Evolutionary conservation across 1,140 invertebrate species (phyloP).

Genomic region (Carcinoscorpius rotundicauda): DNA sequence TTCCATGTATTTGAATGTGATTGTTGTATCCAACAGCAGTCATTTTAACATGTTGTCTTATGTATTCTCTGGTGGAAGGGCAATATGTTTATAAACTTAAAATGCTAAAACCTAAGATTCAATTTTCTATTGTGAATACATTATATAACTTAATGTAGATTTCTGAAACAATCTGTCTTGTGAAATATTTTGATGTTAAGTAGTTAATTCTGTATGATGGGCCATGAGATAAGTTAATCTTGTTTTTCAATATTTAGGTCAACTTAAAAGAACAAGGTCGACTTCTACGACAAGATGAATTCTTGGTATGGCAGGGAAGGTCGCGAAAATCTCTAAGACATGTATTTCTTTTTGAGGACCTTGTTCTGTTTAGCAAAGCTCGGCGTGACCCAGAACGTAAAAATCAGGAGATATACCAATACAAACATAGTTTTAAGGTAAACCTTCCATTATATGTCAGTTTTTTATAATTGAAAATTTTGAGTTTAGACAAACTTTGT

Average conservation of each 20-base stretch:
- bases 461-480: no score
- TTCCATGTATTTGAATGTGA: no score
- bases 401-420: conserved; percentile 21
- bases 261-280: conserved; percentile 21
- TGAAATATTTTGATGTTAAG: no score
- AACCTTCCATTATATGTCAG: no score
- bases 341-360: conserved; percentile 20
- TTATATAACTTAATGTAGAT: background rate
- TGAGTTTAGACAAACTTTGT: no score
- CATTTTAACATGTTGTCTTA: no score
- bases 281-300: conserved; percentile 19
- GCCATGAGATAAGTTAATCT: background rate
- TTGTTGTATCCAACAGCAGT: no score
- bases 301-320: conserved; percentile 21
- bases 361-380: conserved; percentile 21
- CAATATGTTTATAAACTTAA: no score
- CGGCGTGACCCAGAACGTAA: conserved; percentile 17
- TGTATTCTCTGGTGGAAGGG: no score
- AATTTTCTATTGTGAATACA: background rate
- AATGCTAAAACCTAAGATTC: background rate
- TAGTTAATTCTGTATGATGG: no score
- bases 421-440: conserved; percentile 21
- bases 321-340: conserved; percentile 15
- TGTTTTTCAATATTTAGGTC: conserved; percentile 6
- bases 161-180: no score